Conservation (phyloP, 2,113 vertebrate species). For the Damaliscus lunatus region DNA sequence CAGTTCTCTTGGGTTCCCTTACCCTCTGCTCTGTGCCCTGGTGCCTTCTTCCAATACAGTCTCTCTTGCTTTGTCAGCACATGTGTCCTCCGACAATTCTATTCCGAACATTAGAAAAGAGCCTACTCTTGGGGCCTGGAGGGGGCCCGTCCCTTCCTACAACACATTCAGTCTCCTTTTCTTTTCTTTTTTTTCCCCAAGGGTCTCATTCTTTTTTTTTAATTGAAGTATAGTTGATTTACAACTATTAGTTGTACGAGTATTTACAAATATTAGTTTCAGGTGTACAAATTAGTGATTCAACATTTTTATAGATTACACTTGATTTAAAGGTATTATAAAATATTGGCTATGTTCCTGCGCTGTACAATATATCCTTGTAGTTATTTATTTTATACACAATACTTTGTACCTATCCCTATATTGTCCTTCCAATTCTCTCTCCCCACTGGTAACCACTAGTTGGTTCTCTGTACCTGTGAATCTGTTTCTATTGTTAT, state of each 20-base stretch:
- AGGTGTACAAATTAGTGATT: background rate
- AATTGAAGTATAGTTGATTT: background rate
- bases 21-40: background rate
- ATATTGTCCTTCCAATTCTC: background rate
- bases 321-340: background rate
- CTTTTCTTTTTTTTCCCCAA: background rate
- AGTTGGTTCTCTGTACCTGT: background rate
- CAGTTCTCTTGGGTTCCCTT: background rate
- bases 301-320: background rate
- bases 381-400: background rate
- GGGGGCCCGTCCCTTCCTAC: rapidly evolving
- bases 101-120: rapidly evolving
- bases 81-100: rapidly evolving
- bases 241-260: background rate
- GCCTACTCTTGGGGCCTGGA: background rate
- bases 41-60: background rate
- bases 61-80: background rate
- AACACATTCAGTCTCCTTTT: background rate
- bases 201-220: background rate
- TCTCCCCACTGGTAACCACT: background rate
- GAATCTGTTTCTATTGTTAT: background rate
- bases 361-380: background rate
- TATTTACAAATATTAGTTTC: background rate
- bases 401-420: background rate
- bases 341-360: background rate